phyloP scores from a whole-genome alignment of 2,888 invertebrate species.

The Cryptophagus acutangulus region DNA sequence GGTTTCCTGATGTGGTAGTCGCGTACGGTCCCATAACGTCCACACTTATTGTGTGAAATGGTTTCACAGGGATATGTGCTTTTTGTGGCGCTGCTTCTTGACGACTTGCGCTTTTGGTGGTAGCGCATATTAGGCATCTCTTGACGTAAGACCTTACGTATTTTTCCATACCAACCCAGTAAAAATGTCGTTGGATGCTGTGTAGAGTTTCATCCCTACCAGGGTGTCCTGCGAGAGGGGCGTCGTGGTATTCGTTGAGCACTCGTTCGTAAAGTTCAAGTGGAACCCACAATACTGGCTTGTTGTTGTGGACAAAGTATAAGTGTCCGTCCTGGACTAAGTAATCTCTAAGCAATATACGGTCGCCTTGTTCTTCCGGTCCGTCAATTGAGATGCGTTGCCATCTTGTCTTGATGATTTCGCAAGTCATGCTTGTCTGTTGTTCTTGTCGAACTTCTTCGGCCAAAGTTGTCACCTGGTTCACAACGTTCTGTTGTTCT shows the following conservation, averaged over 20 bases:
- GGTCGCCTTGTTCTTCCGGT: background rate
- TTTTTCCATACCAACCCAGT: slow-evolving; percentile 7
- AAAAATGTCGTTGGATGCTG: background rate
- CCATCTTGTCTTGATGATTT: background rate
- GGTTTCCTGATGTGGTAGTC: background rate
- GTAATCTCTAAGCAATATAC: background rate
- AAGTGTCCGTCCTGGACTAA: background rate
- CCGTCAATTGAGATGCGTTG: background rate
- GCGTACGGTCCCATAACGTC: slow-evolving; percentile 9
- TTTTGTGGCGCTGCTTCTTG: slow-evolving; percentile 3
- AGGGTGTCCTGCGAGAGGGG: slow-evolving; percentile 8
- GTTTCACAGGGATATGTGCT: slow-evolving; percentile 4
- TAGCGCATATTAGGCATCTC: slow-evolving; percentile 7
- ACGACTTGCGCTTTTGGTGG: background rate
- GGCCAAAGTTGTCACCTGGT: background rate
- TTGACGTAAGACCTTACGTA: slow-evolving; percentile 7
- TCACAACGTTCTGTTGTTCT: background rate
- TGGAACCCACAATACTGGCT: slow-evolving; percentile 3
- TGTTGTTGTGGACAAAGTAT: background rate
- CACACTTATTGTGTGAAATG: slow-evolving; percentile 1
- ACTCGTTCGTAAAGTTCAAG: background rate
- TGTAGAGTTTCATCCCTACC: slow-evolving; percentile 9
- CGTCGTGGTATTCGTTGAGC: slow-evolving; percentile 7
- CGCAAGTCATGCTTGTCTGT: background rate
- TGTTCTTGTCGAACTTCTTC: background rate